A percentile compares a stretch with the other conserved stretches of the same genome.
These are phyloP conservation scores for Eupithecia centaureata DNA, from an alignment of 2,888 invertebrate species.

Conservation along the genomic window DNA sequence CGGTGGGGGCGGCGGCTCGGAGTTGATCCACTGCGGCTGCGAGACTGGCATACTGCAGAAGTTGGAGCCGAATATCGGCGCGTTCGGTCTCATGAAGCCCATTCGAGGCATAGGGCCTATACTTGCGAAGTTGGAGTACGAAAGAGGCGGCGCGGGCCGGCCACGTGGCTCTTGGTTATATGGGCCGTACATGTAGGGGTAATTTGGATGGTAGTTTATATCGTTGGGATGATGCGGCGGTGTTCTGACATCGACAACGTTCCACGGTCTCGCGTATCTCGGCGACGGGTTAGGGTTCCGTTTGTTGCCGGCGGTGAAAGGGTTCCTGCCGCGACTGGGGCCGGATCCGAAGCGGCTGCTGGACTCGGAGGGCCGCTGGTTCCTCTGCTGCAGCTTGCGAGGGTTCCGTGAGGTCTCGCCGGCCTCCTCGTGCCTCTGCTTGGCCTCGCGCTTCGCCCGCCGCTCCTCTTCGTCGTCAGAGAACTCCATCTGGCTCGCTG, in stretches of 20 bases:
- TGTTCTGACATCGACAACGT: constrained; percentile 50
- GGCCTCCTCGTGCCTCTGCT: constrained; percentile 46
- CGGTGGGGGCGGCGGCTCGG: constrained; percentile 72
- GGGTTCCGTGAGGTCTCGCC: constrained; percentile 65
- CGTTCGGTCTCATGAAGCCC: constrained; percentile 56
- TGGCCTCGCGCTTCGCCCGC: constrained; percentile 66
- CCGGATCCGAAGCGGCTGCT: constrained; percentile 74
- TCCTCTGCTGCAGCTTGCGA: constrained; percentile 49
- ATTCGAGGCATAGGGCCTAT: constrained; percentile 51
- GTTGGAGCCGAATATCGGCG: constrained; percentile 61
- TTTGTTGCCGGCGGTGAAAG: constrained; percentile 61
- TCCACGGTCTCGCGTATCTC: constrained; percentile 55
- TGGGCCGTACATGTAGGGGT: constrained; percentile 56
- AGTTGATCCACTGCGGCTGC: constrained; percentile 65
- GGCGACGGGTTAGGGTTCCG: constrained; percentile 57
- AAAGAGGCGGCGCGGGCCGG: constrained; percentile 49
- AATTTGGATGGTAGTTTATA: constrained; percentile 52
- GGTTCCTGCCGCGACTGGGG: constrained; percentile 67
- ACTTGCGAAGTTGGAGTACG: constrained; percentile 59
- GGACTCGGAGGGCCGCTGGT: constrained; percentile 70
- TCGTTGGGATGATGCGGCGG: constrained; percentile 60
- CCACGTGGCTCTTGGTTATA: constrained; percentile 47
- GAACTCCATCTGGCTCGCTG: constrained; percentile 88
- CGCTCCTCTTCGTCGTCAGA: constrained; percentile 96
- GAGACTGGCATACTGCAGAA: constrained; percentile 57